A percentile compares a stretch with the other conserved stretches of the same genome.
phyloP scores from a whole-genome alignment of 2,888 invertebrate species.

The Nymphalis c-album region DNA sequence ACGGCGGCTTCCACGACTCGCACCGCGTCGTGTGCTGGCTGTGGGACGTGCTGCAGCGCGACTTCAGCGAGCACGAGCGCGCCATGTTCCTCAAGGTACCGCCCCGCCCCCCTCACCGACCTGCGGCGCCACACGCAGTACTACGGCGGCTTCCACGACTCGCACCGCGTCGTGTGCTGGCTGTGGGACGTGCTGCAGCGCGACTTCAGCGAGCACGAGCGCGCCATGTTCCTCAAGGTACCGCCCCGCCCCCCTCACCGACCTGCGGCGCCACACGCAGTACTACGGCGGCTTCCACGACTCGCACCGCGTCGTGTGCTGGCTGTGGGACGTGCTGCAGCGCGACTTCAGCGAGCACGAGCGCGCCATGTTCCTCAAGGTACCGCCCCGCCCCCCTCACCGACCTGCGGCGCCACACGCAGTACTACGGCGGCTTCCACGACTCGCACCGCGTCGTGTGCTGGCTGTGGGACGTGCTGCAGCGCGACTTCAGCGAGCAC shows the following conservation, averaged over 20 bases:
- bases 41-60: slow-evolving; percentile 98
- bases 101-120: slow-evolving; percentile 78
- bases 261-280: slow-evolving; percentile 94
- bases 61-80: slow-evolving; percentile 95
- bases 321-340: slow-evolving; percentile 99
- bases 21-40: slow-evolving; percentile 99
- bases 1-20: slow-evolving; percentile 99
- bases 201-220: slow-evolving; percentile 96
- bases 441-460: slow-evolving; percentile 98
- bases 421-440: slow-evolving; percentile 99
- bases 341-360: slow-evolving; percentile 97
- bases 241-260: slow-evolving; percentile 59
- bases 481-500: slow-evolving; percentile 94
- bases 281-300: slow-evolving; percentile 99
- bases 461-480: slow-evolving; percentile 99
- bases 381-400: too few relatives aligned
- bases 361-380: slow-evolving; percentile 96
- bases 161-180: slow-evolving; percentile 98
- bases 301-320: slow-evolving; percentile 97
- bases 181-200: slow-evolving; percentile 98
- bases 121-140: slow-evolving; percentile 96
- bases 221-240: slow-evolving; percentile 95
- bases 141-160: slow-evolving; percentile 99
- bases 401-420: slow-evolving; percentile 94
- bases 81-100: slow-evolving; percentile 93